Evolutionary conservation across 2,888 invertebrate species (phyloP), one percentile per base, ranked within the genome.

Genomic region (Standfussiana lucernea): DNA sequence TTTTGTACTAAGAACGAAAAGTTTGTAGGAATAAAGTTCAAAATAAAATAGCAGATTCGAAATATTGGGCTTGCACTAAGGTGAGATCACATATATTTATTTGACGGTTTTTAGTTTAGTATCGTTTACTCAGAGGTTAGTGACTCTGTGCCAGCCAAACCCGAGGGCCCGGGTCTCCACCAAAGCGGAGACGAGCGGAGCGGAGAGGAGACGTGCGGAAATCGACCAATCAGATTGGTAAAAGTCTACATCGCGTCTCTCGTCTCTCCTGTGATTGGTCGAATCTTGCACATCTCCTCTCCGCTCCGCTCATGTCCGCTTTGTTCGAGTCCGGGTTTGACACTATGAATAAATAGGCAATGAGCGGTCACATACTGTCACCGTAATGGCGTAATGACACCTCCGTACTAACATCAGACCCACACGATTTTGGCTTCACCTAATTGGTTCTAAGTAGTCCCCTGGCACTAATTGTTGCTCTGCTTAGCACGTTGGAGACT

Each of bases 381-480:
- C 32, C 24, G 37, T 35, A 53, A 61, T 59, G 32, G 5, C 32
- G 35, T 21, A 61, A 66, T 40, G 35, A 53, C 53, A 68, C 67
- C 35, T 62, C 45, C 18, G 24, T 35, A 21, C 28, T 47, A 67
- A 81, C 21, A 5, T 64, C 18, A 24, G 65, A 59, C 24, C 24
- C 15, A 65, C 77, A 77, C 32, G 37, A 65, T 70, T 77, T 42
- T 37, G 37, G 59, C 56, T 71, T 42, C 10, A 32, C 50, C n/a
- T 59, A 81, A 81, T 68, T 68, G 47, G 62, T 83, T 62, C 32
- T 45, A 72, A 79, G 56, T 67, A 67, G 67, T 56, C 83, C 61
- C 72, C 15, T n/a, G 40, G 32, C n/a, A 42, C 32, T 62, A 68
- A 68, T 79, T 64, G 21, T 35, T 50, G 50, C 67, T 59, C 35